These are phyloP conservation scores for Spondyliosoma cantharus DNA, from an alignment of 2,797 vertebrate genomes.

Conservation along the genomic window DNA sequence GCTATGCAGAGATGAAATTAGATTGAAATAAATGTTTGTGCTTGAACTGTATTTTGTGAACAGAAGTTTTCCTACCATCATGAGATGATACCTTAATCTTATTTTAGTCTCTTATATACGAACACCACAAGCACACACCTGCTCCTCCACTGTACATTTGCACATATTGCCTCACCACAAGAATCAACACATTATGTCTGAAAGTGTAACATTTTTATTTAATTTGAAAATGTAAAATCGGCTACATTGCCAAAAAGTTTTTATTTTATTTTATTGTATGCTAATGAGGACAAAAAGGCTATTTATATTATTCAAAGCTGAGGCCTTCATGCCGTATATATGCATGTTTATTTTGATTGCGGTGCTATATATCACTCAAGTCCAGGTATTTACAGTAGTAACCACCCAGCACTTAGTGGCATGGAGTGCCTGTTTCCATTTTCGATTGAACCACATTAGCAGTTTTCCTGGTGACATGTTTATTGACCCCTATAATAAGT, in stretches of 20 bases:
- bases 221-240: conserved; percentile 35
- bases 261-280: conserved; percentile 29
- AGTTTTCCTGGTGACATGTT: conserved; percentile 78
- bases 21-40: conserved; percentile 64
- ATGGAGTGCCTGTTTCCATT: conserved; percentile 60
- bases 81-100: conserved; percentile 47
- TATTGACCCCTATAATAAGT: conserved; percentile 79
- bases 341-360: conserved; percentile 40
- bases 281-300: conserved; percentile 42
- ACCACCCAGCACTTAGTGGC: conserved; percentile 53
- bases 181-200: conserved; percentile 11
- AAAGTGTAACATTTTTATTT: conserved; percentile 22
- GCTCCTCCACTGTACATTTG: neutral
- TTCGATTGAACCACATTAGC: conserved; percentile 75
- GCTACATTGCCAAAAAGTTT: neutral
- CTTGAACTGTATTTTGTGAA: conserved; percentile 30
- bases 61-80: conserved; percentile 7
- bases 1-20: conserved; percentile 43
- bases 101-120: conserved; percentile 8
- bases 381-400: conserved; percentile 46
- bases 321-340: conserved; percentile 17
- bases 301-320: conserved; percentile 17
- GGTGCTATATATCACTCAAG: conserved; percentile 61
- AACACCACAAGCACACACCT: conserved; percentile 31
- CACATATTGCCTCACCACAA: neutral